Conservation (phyloP, 2,797 vertebrate species). For the Lutjanus argentimaculatus region DNA sequence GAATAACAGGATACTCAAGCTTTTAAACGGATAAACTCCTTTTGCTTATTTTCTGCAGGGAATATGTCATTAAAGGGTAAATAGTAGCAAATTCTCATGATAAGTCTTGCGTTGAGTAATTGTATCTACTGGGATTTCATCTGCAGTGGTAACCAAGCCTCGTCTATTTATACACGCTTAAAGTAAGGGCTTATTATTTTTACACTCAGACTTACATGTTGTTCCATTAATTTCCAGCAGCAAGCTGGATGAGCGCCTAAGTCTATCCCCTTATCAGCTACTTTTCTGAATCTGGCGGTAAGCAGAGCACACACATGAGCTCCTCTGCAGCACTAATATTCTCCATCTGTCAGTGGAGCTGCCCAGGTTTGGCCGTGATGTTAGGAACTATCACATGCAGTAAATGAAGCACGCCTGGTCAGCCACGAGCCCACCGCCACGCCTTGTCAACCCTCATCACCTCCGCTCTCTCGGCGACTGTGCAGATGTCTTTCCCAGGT, state of each 20-base stretch:
- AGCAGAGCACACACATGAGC: constrained; percentile 61
- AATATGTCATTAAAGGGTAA: constrained; percentile 60
- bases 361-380: constrained; percentile 60
- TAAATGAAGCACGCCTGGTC: constrained; percentile 64
- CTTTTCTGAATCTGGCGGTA: constrained; percentile 64
- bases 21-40: constrained; percentile 44
- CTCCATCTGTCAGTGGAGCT: constrained; percentile 73
- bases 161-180: constrained; percentile 60
- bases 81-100: constrained; percentile 52
- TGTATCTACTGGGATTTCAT: constrained; percentile 70
- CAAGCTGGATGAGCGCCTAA: constrained; percentile 69
- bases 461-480: constrained; percentile 44
- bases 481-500: constrained; percentile 65
- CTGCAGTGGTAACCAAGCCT: constrained; percentile 50
- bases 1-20: constrained; percentile 40
- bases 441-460: constrained; percentile 57
- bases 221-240: constrained; percentile 72
- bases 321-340: constrained; percentile 62
- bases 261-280: constrained; percentile 76
- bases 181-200: constrained; percentile 69
- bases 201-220: constrained; percentile 57
- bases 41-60: constrained; percentile 53
- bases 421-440: constrained; percentile 39
- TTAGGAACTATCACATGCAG: constrained; percentile 55
- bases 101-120: constrained; percentile 58